Percentiles rank a stretch among this genome's conserved stretches.
These are phyloP conservation scores for Pterocles burchelli DNA, from an alignment of 2,113 vertebrate genomes.

Conservation along the genomic window DNA sequence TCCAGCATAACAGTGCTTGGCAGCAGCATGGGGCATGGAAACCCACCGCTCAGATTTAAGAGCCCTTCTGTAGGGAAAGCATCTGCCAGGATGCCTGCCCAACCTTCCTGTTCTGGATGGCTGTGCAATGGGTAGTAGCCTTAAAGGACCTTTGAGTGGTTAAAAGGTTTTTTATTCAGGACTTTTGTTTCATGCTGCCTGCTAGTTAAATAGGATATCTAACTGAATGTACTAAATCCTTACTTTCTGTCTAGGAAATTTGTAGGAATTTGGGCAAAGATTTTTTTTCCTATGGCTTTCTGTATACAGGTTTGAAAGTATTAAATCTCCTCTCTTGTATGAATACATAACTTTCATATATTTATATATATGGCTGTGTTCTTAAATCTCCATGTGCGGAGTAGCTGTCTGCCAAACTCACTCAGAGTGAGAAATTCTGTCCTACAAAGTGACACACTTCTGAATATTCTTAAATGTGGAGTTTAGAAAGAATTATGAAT, in stretches of 20 bases:
- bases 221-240: not conserved
- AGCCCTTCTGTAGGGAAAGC: constrained; percentile 12
- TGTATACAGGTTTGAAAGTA: not conserved
- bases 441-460: not conserved
- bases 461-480: constrained; percentile 46
- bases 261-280: too few species aligned
- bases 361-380: not conserved
- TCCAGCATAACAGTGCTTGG: not conserved
- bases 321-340: not conserved
- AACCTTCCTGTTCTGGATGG: not conserved
- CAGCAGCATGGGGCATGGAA: constrained; percentile 1
- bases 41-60: not conserved
- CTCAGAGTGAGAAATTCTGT: not conserved
- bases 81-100: not conserved
- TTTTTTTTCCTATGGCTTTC: not conserved
- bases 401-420: not conserved
- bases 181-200: not conserved
- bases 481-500: not conserved
- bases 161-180: not conserved
- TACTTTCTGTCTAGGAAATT: not conserved
- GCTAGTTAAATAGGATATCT: not conserved
- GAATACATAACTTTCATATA: not conserved
- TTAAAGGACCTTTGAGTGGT: not conserved
- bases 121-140: not conserved
- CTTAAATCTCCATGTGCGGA: not conserved